These are phyloP conservation scores for Diploptera punctata DNA, from an alignment of 2,888 invertebrate species.

Conservation along the genomic window DNA sequence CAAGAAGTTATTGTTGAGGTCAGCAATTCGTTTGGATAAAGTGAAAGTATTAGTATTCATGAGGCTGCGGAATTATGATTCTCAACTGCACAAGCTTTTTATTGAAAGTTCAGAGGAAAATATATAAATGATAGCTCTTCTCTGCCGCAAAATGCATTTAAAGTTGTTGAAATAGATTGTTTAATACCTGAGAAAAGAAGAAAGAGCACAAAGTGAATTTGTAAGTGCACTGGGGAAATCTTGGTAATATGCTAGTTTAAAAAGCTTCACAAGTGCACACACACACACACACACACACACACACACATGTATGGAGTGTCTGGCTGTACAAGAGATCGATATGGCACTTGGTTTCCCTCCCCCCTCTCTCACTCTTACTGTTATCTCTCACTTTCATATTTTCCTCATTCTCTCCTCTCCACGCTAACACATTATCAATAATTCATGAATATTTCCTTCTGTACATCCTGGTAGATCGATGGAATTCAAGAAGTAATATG, in stretches of 20 bases:
- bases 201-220: neutral
- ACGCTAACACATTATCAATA: constrained; percentile 29
- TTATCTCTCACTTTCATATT: constrained; percentile 27
- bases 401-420: constrained; percentile 13
- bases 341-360: neutral
- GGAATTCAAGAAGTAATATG: constrained; percentile 17
- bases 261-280: no score
- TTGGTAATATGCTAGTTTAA: neutral
- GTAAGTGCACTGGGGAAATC: neutral
- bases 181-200: no score
- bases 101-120: no score
- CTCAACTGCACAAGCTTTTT: no score
- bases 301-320: neutral
- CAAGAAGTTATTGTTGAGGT: no score
- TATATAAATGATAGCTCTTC: no score
- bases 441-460: constrained; percentile 28
- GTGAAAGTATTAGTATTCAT: no score
- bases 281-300: no score
- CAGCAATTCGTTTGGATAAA: no score
- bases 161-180: no score
- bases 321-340: neutral
- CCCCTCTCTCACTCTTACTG: neutral
- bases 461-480: constrained; percentile 17
- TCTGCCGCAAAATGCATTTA: no score
- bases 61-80: no score